phyloP scores from a whole-genome alignment of 2,797 vertebrate genomes.

The Sebastes trivittatus region DNA sequence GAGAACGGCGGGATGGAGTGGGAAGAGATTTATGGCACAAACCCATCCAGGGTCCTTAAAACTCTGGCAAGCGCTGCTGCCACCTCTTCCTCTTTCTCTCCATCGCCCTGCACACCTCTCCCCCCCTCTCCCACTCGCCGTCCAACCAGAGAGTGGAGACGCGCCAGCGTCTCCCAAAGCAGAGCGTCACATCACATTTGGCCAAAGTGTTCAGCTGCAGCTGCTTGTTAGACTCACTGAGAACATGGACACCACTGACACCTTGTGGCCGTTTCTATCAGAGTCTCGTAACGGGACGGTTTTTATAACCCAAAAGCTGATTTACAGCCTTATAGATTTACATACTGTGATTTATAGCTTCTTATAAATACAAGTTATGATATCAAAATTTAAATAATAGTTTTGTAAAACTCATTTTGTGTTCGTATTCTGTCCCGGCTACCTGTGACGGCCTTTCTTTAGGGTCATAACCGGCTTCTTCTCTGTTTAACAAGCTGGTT shows the following conservation, averaged over 20 bases:
- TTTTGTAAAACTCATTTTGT: neutral
- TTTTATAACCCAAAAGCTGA: slow-evolving; percentile 20
- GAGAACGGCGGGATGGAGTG: slow-evolving; percentile 80
- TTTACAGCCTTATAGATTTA: slow-evolving; percentile 31
- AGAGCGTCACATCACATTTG: slow-evolving; percentile 48
- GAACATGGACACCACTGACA: slow-evolving; percentile 83
- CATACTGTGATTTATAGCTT: neutral
- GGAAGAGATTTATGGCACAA: slow-evolving; percentile 84
- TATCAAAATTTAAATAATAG: neutral
- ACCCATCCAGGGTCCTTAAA: slow-evolving; percentile 80
- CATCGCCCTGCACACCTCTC: slow-evolving; percentile 38
- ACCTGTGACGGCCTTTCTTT: neutral
- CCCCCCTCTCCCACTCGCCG: slow-evolving; percentile 27
- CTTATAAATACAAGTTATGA: neutral
- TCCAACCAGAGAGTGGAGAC: slow-evolving; percentile 60
- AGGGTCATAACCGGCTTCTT: slow-evolving; percentile 35
- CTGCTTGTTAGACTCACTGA: slow-evolving; percentile 24
- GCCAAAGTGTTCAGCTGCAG: slow-evolving; percentile 24
- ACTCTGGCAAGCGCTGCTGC: slow-evolving; percentile 75
- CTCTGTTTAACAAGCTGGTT: slow-evolving; percentile 45
- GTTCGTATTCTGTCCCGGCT: neutral
- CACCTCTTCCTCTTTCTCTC: slow-evolving; percentile 59
- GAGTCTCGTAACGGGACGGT: neutral
- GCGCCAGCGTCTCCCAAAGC: slow-evolving; percentile 36
- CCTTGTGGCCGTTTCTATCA: slow-evolving; percentile 71